Evolutionary conservation across 1,140 invertebrate genomes (phyloP), one percentile per base, ranked within the genome.

Genomic region (Colletes gigas): DNA sequence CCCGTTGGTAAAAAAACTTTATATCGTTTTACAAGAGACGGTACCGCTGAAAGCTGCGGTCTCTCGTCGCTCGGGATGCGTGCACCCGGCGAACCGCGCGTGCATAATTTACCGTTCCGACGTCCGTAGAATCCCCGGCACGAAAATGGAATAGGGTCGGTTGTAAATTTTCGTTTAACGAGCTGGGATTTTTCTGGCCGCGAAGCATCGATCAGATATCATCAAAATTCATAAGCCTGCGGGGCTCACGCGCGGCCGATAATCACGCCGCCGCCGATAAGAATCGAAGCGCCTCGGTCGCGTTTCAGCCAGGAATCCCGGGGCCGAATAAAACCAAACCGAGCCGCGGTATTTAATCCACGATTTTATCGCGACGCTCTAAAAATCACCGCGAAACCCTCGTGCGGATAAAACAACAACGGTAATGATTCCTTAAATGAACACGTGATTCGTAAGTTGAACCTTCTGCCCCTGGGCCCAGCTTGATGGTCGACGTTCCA

Each of bases 91-190:
- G 83, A 70, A 21, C 15, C 57, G 47, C 70, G 44, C 77, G 71
- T 17, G 69, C 83, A 85, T 76, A 85, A 85, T 85, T 84, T 85
- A 85, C 83, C 83, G 83, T 85, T 67, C 65, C 65, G 41, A 15
- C 75, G 81, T 73, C 78, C 72, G 80, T 78, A 85, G 78, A 82
- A 65, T 65, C 69, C 41, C 21, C 63, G 73, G 77, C 83, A 55
- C 74, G 83, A 85, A 85, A 85, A 72, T 84, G 84, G 83, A 84
- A 71, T 76, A 74, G 72, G 83, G 50, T 74, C 70, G 69, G 54
- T 70, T 74, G 60, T 77, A 81, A 85, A 85, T 85, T 85, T 85
- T 76, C 83, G 78, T 73, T 78, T 72, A 71, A 63, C 82, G 76
- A 80, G 66, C 50, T n/a, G 50, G 62, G 52, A 59, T 39, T 73